phyloP scores from a whole-genome alignment of 1,140 invertebrate genomes.

The Dufourea novaeangliae region DNA sequence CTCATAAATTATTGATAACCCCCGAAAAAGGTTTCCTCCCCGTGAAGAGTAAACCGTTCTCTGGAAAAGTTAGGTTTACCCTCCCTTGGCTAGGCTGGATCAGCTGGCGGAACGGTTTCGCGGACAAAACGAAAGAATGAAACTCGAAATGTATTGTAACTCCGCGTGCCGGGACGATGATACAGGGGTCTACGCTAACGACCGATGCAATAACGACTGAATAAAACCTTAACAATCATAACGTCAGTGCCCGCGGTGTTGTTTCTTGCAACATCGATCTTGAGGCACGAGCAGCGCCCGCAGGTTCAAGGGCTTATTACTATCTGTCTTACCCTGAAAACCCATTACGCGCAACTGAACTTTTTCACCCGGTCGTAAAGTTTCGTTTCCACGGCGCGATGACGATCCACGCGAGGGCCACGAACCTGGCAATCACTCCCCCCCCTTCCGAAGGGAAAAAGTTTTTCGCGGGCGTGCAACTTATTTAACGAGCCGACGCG shows the following conservation, averaged over 20 bases:
- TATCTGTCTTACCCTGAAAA: slow-evolving; percentile 65
- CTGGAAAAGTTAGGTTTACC: neutral
- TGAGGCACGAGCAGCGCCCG: slow-evolving; percentile 49
- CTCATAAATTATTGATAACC: slow-evolving; percentile 47
- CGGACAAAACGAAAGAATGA: neutral
- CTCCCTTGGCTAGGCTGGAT: neutral
- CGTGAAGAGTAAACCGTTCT: neutral
- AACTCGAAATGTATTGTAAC: slow-evolving; percentile 33
- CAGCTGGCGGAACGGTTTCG: neutral
- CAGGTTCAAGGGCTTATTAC: slow-evolving; percentile 62
- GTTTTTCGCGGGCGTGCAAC: neutral
- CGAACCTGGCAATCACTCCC: slow-evolving; percentile 22
- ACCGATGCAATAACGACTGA: slow-evolving; percentile 54
- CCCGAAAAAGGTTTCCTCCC: slow-evolving; percentile 22
- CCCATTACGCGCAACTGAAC: slow-evolving; percentile 54
- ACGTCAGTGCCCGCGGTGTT: slow-evolving; percentile 36
- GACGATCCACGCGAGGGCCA: slow-evolving; percentile 34
- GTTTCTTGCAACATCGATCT: slow-evolving; percentile 66
- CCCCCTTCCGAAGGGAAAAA: no score
- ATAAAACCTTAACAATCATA: slow-evolving; percentile 58
- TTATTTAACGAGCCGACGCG: no score
- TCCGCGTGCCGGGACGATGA: neutral
- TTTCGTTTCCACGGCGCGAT: slow-evolving; percentile 51
- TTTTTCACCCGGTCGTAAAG: slow-evolving; percentile 58
- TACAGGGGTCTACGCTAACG: slow-evolving; percentile 33